Conservation (phyloP, 2,113 vertebrate genomes). For the Ptyas mucosa region DNA sequence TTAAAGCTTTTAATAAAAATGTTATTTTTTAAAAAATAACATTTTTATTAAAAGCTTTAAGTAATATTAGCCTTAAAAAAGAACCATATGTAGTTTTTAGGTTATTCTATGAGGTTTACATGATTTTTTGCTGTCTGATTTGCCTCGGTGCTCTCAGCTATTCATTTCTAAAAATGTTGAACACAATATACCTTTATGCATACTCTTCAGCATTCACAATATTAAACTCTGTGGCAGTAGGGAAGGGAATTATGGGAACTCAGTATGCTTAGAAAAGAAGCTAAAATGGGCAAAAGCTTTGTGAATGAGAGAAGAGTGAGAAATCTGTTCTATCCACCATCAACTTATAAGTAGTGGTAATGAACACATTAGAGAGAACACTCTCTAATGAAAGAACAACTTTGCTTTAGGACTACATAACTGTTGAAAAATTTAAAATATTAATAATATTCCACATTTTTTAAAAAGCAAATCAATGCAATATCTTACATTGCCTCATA, state of each 20-base stretch:
- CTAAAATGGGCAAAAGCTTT: not conserved
- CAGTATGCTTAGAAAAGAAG: not conserved
- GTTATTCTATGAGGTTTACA: not conserved
- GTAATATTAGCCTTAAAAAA: no score
- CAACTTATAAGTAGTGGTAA: not conserved
- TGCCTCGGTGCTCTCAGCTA: not conserved
- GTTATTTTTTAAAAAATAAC: no score
- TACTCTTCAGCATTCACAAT: not conserved
- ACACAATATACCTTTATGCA: not conserved
- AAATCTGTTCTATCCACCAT: not conserved
- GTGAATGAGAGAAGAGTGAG: not conserved
- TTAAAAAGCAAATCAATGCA: not conserved
- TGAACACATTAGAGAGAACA: no score
- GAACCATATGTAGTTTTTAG: not conserved
- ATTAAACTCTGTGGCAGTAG: not conserved
- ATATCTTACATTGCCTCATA: not conserved
- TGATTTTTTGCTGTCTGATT: not conserved
- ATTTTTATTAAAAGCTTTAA: no score
- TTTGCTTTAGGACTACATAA: not conserved
- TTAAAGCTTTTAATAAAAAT: no score
- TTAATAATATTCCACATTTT: not conserved
- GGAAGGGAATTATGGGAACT: not conserved
- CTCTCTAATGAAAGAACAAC: no score
- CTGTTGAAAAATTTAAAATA: not conserved
- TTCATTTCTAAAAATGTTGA: not conserved